phyloP scores from a whole-genome alignment of 1,140 invertebrate species.

The Drosophila kanapiae region DNA sequence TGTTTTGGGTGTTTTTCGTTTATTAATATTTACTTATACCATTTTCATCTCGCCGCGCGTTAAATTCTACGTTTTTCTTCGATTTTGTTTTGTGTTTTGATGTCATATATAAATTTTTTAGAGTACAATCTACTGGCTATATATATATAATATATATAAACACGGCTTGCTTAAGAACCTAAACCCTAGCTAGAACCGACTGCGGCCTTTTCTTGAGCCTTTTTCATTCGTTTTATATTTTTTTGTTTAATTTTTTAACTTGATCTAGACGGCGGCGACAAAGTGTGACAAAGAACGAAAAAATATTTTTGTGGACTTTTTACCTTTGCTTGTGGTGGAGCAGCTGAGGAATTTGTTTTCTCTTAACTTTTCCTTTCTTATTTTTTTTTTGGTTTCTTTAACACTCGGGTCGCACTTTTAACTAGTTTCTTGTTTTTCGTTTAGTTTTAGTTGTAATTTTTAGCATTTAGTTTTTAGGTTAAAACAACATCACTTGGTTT shows the following conservation, averaged over 20 bases:
- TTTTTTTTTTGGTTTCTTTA: slow-evolving; percentile 48
- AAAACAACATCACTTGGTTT: slow-evolving; percentile 85
- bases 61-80: slow-evolving; percentile 67
- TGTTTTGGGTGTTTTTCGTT: slow-evolving; percentile 42
- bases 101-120: slow-evolving; percentile 53
- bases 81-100: slow-evolving; percentile 27
- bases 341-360: slow-evolving; percentile 51
- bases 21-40: slow-evolving; percentile 38
- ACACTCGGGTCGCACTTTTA: slow-evolving; percentile 71
- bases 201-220: slow-evolving; percentile 17
- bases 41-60: slow-evolving; percentile 60
- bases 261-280: slow-evolving; percentile 47
- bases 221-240: not conserved
- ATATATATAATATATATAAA: slow-evolving; percentile 70
- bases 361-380: slow-evolving; percentile 46
- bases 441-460: slow-evolving; percentile 66
- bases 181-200: slow-evolving; percentile 71
- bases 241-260: slow-evolving; percentile 38
- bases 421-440: slow-evolving; percentile 41
- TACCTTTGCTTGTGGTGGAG: slow-evolving; percentile 51
- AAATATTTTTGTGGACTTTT: slow-evolving; percentile 55
- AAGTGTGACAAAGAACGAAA: slow-evolving; percentile 52
- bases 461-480: slow-evolving; percentile 70
- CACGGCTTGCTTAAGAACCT: slow-evolving; percentile 69
- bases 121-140: slow-evolving; percentile 77